Evolutionary conservation across 1,140 invertebrate genomes (phyloP).

Genomic region (Pentalonia nigronervosa): DNA sequence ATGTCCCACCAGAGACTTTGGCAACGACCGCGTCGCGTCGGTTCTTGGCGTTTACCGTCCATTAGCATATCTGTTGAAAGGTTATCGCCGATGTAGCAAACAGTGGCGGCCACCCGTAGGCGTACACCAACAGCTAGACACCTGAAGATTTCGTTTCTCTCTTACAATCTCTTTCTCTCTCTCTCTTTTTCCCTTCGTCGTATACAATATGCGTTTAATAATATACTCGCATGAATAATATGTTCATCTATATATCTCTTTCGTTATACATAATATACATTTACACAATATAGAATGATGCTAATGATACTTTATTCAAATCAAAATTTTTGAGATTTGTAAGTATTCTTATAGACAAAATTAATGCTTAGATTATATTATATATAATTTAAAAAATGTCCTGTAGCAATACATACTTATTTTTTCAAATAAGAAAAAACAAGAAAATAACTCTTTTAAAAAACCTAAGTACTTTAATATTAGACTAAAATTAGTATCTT

Average conservation of each 20-base stretch:
- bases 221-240: not conserved
- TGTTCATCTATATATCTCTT: not conserved
- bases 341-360: no score
- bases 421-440: not conserved
- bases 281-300: not conserved
- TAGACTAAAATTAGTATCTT: not conserved
- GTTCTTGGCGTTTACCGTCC: constrained; percentile 53
- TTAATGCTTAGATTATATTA: no score
- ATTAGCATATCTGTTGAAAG: constrained; percentile 52
- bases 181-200: no score
- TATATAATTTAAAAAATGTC: not conserved
- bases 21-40: not conserved
- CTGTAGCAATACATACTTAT: not conserved
- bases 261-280: not conserved
- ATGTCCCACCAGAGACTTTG: not conserved
- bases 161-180: not conserved
- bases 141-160: constrained; percentile 25
- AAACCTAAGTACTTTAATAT: not conserved
- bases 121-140: constrained; percentile 6
- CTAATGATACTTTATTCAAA: not conserved
- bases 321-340: no score
- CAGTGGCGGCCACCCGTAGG: constrained; percentile 11
- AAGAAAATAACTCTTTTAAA: not conserved
- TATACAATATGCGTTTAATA: not conserved
- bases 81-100: constrained; percentile 47